Percentiles rank a stretch among this genome's conserved stretches.
phyloP scores from a whole-genome alignment of 2,113 vertebrate species.

The Meles meles region DNA sequence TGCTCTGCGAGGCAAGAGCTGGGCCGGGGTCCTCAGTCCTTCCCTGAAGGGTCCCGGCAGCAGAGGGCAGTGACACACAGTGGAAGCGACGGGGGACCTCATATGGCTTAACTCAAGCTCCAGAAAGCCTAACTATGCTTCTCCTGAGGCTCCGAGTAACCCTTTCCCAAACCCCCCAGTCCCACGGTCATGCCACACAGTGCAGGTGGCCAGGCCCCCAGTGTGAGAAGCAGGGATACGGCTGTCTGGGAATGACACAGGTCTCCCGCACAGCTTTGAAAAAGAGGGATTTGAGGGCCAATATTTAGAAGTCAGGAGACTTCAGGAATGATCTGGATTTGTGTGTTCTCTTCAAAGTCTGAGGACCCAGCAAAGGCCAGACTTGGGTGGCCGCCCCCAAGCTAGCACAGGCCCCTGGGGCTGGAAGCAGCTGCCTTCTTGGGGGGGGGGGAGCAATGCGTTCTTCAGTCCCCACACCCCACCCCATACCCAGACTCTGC shows the following conservation, averaged over 20 bases:
- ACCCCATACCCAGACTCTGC: not conserved
- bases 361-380: not conserved
- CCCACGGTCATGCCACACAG: not conserved
- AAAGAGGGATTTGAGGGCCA: not conserved
- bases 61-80: not conserved
- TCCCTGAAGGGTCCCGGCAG: not conserved
- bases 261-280: not conserved
- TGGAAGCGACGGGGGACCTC: not conserved
- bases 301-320: not conserved
- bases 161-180: too few relatives aligned
- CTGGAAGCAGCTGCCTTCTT: not conserved
- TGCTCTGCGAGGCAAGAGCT: not conserved
- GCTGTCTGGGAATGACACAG: not conserved
- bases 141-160: not conserved
- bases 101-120: not conserved
- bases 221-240: not conserved
- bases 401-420: not conserved
- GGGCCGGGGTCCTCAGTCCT: not conserved
- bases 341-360: not conserved
- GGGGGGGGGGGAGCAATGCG: not conserved
- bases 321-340: not conserved
- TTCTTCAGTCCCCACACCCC: not conserved
- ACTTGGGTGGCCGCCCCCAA: fast-evolving
- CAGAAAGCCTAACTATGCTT: not conserved
- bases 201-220: fast-evolving